These are phyloP conservation scores for Boulengerochromis microlepis DNA, from an alignment of 2,113 vertebrate species.

Conservation along the genomic window DNA sequence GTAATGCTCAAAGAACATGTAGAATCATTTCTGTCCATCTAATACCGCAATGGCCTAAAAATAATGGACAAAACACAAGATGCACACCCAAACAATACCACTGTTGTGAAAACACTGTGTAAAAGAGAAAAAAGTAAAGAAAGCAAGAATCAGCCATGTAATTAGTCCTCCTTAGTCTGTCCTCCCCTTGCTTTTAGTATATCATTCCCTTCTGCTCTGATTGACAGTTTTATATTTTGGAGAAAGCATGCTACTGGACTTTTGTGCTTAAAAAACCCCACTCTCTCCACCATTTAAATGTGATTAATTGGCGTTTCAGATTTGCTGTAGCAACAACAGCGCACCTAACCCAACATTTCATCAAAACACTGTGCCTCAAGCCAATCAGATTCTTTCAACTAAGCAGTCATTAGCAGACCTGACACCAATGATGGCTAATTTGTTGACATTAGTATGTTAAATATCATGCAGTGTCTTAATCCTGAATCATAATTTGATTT, in stretches of 20 bases:
- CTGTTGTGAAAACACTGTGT: neutral
- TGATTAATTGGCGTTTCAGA: constrained; percentile 45
- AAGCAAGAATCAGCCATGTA: constrained; percentile 20
- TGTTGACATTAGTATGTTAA: constrained; percentile 2
- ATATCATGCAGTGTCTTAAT: neutral
- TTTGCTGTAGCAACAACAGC: neutral
- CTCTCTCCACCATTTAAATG: neutral
- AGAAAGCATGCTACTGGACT: neutral
- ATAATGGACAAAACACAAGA: neutral
- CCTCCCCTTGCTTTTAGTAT: constrained; percentile 11
- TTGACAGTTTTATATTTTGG: constrained; percentile 37
- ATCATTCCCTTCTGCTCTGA: constrained; percentile 18
- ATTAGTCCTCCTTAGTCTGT: constrained; percentile 34
- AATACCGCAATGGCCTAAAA: neutral
- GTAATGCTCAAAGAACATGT: neutral
- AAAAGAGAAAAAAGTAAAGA: neutral
- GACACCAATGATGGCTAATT: constrained; percentile 23
- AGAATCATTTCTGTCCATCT: neutral
- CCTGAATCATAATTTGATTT: neutral
- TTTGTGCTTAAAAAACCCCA: neutral
- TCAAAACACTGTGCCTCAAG: constrained; percentile 39
- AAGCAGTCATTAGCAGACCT: constrained; percentile 32
- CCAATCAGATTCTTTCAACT: constrained; percentile 12
- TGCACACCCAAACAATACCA: neutral
- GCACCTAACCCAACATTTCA: neutral